Evolutionary conservation across 2,888 invertebrate species (phyloP).

Genomic region (Microplitis deprimator): DNA sequence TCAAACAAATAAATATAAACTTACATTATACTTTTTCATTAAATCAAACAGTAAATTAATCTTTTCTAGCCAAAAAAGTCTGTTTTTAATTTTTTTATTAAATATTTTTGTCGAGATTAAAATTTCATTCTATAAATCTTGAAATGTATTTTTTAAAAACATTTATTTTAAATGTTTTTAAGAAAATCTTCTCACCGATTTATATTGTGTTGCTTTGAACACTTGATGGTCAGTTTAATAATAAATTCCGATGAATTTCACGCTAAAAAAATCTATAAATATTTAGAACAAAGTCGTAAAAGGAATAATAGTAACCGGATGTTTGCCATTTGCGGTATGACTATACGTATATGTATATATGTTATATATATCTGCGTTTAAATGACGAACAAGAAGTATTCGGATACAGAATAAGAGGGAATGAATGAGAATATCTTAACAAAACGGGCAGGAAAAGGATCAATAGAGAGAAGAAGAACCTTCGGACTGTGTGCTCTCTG

Average conservation of each 20-base stretch:
- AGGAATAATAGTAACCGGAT: constrained; percentile 19
- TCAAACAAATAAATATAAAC: constrained; percentile 4
- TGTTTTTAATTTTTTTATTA: neutral
- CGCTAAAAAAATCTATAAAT: constrained; percentile 60
- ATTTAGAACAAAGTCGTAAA: constrained; percentile 59
- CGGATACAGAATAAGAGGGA: constrained; percentile 44
- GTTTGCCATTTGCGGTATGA: constrained; percentile 5
- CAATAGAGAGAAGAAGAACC: constrained; percentile 24
- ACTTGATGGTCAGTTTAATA: constrained; percentile 44
- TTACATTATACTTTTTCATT: constrained; percentile 9
- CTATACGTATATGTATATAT: constrained; percentile 28
- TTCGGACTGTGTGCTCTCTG: constrained; percentile 56
- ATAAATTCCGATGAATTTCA: constrained; percentile 59
- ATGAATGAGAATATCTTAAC: constrained; percentile 45
- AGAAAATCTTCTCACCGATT: constrained; percentile 8
- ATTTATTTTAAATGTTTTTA: constrained; percentile 5
- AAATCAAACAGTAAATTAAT: neutral
- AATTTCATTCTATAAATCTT: neutral
- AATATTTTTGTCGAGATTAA: neutral
- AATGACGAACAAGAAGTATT: constrained; percentile 42
- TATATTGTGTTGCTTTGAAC: neutral
- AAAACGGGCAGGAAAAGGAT: constrained; percentile 42
- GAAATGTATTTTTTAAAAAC: neutral
- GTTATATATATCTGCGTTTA: constrained; percentile 26
- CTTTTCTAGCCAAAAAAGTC: neutral